These are phyloP conservation scores for Nomada ferruginata DNA, from an alignment of 2,888 invertebrate genomes.

Conservation along the genomic window DNA sequence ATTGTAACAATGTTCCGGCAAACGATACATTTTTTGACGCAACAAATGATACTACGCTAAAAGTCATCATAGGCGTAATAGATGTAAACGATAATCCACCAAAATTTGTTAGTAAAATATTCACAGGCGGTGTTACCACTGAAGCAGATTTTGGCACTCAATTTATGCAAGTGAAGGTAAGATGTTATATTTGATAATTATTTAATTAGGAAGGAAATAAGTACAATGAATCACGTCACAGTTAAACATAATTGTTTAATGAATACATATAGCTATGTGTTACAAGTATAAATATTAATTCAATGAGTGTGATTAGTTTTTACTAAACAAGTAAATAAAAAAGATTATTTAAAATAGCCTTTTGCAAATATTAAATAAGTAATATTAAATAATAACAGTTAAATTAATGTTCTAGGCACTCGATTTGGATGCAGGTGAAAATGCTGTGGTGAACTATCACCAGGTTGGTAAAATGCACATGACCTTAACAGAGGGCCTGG, in stretches of 20 bases:
- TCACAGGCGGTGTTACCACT: slow-evolving; percentile 97
- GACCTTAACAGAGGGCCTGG: slow-evolving; percentile 94
- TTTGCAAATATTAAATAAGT: neutral
- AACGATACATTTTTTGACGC: slow-evolving; percentile 86
- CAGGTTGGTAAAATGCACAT: slow-evolving; percentile 92
- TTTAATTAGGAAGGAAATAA: neutral
- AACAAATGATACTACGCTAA: slow-evolving; percentile 89
- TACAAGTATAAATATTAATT: neutral
- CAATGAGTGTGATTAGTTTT: too few species aligned
- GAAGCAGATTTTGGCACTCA: slow-evolving; percentile 95
- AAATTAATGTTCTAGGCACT: slow-evolving; percentile 86
- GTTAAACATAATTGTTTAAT: neutral
- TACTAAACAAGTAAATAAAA: neutral
- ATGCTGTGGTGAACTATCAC: slow-evolving; percentile 91
- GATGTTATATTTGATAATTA: neutral
- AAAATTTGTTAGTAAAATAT: slow-evolving; percentile 90
- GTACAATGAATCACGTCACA: too few species aligned
- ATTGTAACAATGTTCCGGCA: slow-evolving; percentile 88
- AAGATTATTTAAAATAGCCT: neutral
- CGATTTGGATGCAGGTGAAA: slow-evolving; percentile 91
- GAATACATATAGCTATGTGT: neutral
- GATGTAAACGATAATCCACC: slow-evolving; percentile 98
- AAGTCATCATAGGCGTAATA: slow-evolving; percentile 89
- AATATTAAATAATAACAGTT: too few species aligned
- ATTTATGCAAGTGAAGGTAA: slow-evolving; percentile 93